Percentiles rank a stretch among this genome's conserved stretches.
These are phyloP conservation scores for Agraylea sexmaculata DNA, from an alignment of 1,140 invertebrate species.

Conservation along the genomic window DNA sequence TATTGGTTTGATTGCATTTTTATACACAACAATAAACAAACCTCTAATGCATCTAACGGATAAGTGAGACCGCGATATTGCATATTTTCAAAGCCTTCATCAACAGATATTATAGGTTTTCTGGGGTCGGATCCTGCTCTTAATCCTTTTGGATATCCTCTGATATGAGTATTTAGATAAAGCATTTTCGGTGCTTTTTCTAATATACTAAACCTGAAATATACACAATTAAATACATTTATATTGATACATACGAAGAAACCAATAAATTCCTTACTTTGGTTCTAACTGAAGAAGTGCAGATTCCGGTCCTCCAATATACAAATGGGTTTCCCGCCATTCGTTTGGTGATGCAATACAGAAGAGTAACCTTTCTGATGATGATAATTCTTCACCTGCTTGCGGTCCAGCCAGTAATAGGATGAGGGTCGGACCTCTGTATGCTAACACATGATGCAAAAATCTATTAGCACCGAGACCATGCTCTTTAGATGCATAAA, in stretches of 20 bases:
- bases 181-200: constrained; percentile 64
- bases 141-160: constrained; percentile 75
- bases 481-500: constrained; percentile 75
- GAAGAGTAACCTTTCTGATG: constrained; percentile 56
- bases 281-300: constrained; percentile 70
- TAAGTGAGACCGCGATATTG: constrained; percentile 53
- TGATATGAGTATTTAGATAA: constrained; percentile 70
- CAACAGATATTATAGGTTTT: constrained; percentile 59
- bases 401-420: constrained; percentile 48
- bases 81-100: constrained; percentile 57
- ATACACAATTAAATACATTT: constrained; percentile 4
- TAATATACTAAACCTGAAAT: constrained; percentile 50
- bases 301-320: constrained; percentile 69
- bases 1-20: not conserved
- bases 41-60: constrained; percentile 45
- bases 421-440: constrained; percentile 72
- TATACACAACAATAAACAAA: constrained; percentile 25
- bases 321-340: constrained; percentile 76
- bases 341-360: constrained; percentile 68
- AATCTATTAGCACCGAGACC: constrained; percentile 80
- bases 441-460: constrained; percentile 74
- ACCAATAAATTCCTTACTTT: constrained; percentile 56
- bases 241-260: too few species aligned
- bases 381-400: constrained; percentile 41
- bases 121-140: constrained; percentile 68